A percentile compares a stretch with the other conserved stretches of the same genome.
Evolutionary conservation across 2,797 vertebrate species (phyloP).

Genomic region (Lepilemur septentrionalis): DNA sequence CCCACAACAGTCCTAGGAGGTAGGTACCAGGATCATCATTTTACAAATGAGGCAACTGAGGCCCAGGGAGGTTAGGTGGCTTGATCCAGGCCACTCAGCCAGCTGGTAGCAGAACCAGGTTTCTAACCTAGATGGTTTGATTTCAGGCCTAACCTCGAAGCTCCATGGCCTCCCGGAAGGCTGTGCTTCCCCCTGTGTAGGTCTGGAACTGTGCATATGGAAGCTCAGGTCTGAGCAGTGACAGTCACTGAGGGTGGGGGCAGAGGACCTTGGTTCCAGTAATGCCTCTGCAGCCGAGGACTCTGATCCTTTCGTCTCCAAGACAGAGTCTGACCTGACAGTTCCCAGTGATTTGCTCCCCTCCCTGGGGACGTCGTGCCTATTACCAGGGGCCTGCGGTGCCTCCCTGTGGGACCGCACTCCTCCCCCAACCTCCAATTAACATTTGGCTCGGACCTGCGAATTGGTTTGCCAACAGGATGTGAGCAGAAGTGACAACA

Average conservation of each 20-base stretch:
- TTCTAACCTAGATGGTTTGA: background rate
- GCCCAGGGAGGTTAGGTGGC: background rate
- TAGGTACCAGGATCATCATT: background rate
- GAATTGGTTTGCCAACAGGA: background rate
- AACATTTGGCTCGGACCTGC: background rate
- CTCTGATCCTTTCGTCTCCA: background rate
- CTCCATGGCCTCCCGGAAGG: background rate
- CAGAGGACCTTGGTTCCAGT: background rate
- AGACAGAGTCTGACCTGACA: rapidly evolving
- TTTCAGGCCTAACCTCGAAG: background rate
- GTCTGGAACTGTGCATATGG: rapidly evolving
- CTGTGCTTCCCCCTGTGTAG: background rate
- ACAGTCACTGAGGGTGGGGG: background rate
- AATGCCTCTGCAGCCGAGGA: background rate
- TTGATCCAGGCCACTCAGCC: background rate
- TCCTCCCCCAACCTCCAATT: background rate
- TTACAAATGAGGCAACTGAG: background rate
- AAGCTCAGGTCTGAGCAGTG: background rate
- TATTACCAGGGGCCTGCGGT: too few relatives aligned
- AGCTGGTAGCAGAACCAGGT: background rate
- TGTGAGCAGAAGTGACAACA: background rate
- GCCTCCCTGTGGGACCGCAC: background rate
- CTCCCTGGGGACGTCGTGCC: background rate
- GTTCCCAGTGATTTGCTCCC: background rate
- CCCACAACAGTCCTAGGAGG: background rate